Base-by-base conservation (phyloP, 2,888 invertebrate species). In the Drosophila setosimentum region DNA sequence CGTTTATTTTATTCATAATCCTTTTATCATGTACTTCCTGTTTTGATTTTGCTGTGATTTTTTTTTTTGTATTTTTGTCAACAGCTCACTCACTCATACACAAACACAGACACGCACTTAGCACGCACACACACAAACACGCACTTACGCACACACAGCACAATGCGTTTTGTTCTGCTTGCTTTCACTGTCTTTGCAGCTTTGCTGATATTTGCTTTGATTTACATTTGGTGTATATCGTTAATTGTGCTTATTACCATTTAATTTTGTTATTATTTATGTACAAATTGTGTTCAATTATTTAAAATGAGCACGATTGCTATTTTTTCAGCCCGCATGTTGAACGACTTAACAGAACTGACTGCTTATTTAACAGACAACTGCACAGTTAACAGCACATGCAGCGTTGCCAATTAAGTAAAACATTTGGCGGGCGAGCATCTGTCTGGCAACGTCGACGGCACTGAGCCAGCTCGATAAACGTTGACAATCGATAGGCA, bases 21-120 rank as follows among this genome's bases (percentile, higher is more conserved):
- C 29, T 55, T 69, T 85, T 79, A 80, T 87, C 71, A 74, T 71
- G 27, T 63, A 88, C 82, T 85, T 85, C 87, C 85, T 90, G 90
- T 86, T 90, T 85, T 85, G 85, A 76, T 89, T 85, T 83, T 68
- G 78, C 69, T 73, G 71, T 67, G 53, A 71, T 83, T 77, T 30
- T 48, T 32, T 24, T 51, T 21, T 48, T 4, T 57, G 70, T 85
- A 79, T 76, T 87, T 82, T 87, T 87, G 89, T 84, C 84, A 84
- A 89, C 84, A 82, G 71, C 59, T 35, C 54, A 66, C 35, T 68
- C 54, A 64, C 72, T 32, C 64, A 57, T 61, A 53, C 57, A 27
- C 53, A 70, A 68, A 59, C 42, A 49, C 57, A 37, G 53, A 54
- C 60, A 61, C 64, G 51, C 55, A 45, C 50, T 49, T 50, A 59